Evolutionary conservation across 1,140 invertebrate species (phyloP).

Genomic region (Muscidifurax raptorellus): DNA sequence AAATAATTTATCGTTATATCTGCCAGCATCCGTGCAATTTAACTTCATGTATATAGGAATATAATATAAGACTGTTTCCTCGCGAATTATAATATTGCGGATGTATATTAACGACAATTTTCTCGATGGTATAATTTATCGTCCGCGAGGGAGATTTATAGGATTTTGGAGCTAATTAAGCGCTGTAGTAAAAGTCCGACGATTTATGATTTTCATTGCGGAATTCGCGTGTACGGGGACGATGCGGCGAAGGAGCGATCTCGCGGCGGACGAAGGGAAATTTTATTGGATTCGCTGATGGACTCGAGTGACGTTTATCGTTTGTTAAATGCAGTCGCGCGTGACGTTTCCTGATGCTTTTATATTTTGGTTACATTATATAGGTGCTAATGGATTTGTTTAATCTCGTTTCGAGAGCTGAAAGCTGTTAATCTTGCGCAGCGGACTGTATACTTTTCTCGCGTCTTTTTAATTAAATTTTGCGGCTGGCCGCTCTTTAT

Average conservation of each 20-base stretch:
- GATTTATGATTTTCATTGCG: slow-evolving; percentile 37
- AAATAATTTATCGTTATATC: not conserved
- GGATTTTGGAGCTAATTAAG: slow-evolving; percentile 14
- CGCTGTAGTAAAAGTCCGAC: not conserved
- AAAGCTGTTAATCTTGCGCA: not conserved
- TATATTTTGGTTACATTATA: not conserved
- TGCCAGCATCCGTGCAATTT: not conserved
- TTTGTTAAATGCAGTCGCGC: not conserved
- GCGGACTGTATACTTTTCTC: not conserved
- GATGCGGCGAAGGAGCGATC: not conserved
- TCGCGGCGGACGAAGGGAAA: not conserved
- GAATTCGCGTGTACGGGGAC: not conserved
- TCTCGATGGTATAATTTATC: slow-evolving; percentile 9
- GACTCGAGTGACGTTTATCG: not conserved
- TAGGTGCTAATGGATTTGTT: not conserved
- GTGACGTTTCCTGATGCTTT: not conserved
- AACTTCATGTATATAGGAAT: too few relatives aligned
- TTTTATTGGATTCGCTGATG: slow-evolving; percentile 11
- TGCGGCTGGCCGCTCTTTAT: not conserved
- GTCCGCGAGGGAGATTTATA: not conserved
- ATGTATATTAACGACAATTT: not conserved
- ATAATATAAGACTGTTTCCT: too few relatives aligned
- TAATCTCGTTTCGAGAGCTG: not conserved
- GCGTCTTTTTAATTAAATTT: not conserved
- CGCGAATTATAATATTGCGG: too few relatives aligned